Base-by-base conservation (phyloP, 2,797 vertebrate genomes). In the Podargus strigoides region DNA sequence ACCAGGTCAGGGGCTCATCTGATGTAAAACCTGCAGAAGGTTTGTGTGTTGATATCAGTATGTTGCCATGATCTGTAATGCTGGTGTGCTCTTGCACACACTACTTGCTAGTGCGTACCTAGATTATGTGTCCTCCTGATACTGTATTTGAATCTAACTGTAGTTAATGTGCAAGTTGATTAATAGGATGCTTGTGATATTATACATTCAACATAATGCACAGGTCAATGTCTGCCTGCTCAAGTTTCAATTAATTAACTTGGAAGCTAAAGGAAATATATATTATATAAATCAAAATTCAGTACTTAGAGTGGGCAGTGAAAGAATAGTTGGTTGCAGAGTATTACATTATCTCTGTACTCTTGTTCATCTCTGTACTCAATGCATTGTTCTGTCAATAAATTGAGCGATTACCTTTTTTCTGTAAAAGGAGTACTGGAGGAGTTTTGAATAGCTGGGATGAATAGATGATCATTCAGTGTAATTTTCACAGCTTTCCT, bases 401-500 rank as follows among this genome's bases (percentile, higher is more conserved):
- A 67, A 63, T 36, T 12, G 58, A 83, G 8, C 5, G 0, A 0
- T 69, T 87, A 56, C 20, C 10, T 44, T 78, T 67, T 46, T 74
- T 36, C 23, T 58, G 4, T 72, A 62, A 87, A 70, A 89, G 49
- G 28, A 91, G 26, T 55, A 19, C 52, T 89, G 56, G 17, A 32
- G 20, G 59, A 44, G 30, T 79, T 93, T 95, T 92, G 79, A 93
- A 87, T 91, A 94, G 42, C 41, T 85, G 15, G 47, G 90, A 50
- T 85, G 53, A 67, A 64, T 55, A 81, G n/a, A 4, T n/a, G 14
- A 69, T 87, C 9, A 46, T 92, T 87, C 62, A 84, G 18, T 79
- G 18, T 94, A 73, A 67, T 82, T 94, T 91, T 94, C 87, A 78
- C 26, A 92, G 49, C 27, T 94, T 96, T 78, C 39, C 59, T 44